Percentiles rank a stretch among this genome's conserved stretches.
These are phyloP conservation scores for Caenorhabditis sp. DNA, from an alignment of 2,888 invertebrate genomes.

Conservation along the genomic window DNA sequence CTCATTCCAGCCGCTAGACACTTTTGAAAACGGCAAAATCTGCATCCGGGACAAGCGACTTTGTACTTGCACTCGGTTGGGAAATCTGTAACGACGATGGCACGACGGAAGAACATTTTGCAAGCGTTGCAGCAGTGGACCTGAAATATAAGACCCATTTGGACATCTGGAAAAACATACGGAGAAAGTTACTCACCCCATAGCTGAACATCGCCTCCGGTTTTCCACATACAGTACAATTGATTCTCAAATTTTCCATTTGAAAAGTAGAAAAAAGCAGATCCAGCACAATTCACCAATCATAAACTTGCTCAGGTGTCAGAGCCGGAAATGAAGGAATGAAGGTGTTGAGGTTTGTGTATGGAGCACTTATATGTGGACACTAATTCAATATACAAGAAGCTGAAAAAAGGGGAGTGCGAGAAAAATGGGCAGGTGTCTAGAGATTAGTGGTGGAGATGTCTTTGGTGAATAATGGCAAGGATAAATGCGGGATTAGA, in stretches of 20 bases:
- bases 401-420: not conserved
- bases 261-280: not conserved
- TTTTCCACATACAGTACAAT: not conserved
- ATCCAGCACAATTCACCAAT: too few relatives aligned
- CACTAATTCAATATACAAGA: too few relatives aligned
- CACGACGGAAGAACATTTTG: slow-evolving; percentile 17
- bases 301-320: too few relatives aligned
- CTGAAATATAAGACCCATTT: not conserved
- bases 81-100: not conserved
- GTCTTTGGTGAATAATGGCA: not conserved
- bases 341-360: too few relatives aligned
- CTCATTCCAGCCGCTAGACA: slow-evolving; percentile 3
- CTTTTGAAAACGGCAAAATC: slow-evolving; percentile 1
- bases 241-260: not conserved
- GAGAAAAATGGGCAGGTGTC: not conserved
- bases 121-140: slow-evolving; percentile 3
- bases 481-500: not conserved
- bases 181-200: not conserved
- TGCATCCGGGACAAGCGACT: not conserved
- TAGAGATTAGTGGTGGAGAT: not conserved
- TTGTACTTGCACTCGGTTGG: not conserved
- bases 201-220: not conserved
- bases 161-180: too few relatives aligned
- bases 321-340: too few relatives aligned
- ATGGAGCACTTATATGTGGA: too few relatives aligned